Evolutionary conservation across 2,888 invertebrate genomes (phyloP), one percentile per base, ranked within the genome.

Genomic region (Chrysina gloriosa): DNA sequence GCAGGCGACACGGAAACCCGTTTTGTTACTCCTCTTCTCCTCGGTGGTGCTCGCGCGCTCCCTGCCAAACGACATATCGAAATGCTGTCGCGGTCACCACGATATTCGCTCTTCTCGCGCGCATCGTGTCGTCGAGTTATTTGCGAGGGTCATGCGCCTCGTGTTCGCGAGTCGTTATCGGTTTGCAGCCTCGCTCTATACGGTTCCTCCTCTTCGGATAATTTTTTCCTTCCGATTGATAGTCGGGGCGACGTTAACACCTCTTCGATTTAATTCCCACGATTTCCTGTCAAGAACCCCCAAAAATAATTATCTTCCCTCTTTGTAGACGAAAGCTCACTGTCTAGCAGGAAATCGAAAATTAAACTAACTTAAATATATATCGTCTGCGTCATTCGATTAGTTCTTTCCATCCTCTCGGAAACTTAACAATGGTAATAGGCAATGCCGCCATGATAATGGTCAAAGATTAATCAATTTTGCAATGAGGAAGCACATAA

Each of bases 171-270:
- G 25, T 23, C 23, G 14, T 27, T 58, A 27, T 61, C 11, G 27
- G 39, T 36, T 25, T 36, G 36, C 36, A 23, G 14, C 14, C 11
- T 48, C 11, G 9, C 25, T 11, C 11, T 9, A 45, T 21, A 21
- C 45, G 1, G 16, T 21, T 21, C 23, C 3, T 21, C 19, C 19
- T 16, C 14, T 45, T 19, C 14, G 19, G 52, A 16, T 31, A 52
- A 52, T 52, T 52, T 52, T 52, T 19, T 31, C 52, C 52, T 52
- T 52, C 52, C 34, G 29, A 16, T n/a, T n/a, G n/a, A n/a, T 31
- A 25, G 31, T 19, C 52, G 52, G n/a, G n/a, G 9, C 34, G 31
- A 31, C 52, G 31, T 29, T 52, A 52, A 52, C 45, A 45, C 45
- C 45, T 45, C 21, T 19, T 21, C 21, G 45, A 45, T 45, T 45